Percentiles rank a stretch among this genome's conserved stretches.
phyloP scores from a whole-genome alignment of 2,113 vertebrate genomes.

The Reinhardtius hippoglossoides region DNA sequence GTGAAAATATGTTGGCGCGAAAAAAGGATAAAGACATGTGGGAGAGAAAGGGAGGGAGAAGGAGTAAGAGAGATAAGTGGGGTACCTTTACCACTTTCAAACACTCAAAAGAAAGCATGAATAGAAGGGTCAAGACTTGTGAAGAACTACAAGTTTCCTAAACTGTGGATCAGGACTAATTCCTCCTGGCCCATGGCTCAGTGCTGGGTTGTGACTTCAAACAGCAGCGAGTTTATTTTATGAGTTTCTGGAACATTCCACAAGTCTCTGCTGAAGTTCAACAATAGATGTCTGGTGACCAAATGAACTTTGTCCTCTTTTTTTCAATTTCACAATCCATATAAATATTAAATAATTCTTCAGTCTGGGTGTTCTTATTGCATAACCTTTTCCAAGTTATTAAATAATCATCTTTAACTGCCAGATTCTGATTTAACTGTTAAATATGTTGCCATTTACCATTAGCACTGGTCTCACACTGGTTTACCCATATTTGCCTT shows the following conservation, averaged over 20 bases:
- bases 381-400: conserved; percentile 4
- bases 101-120: conserved; percentile 52
- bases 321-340: conserved; percentile 1
- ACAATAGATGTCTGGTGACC: conserved; percentile 49
- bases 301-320: conserved; percentile 42
- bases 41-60: background rate
- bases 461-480: conserved; percentile 88
- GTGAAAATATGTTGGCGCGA: conserved; percentile 67
- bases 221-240: conserved; percentile 60
- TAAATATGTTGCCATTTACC: conserved; percentile 88
- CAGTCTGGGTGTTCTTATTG: conserved; percentile 3
- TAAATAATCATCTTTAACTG: conserved; percentile 8
- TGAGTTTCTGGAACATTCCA: conserved; percentile 65
- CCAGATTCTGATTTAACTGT: conserved; percentile 30
- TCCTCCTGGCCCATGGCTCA: conserved; percentile 47
- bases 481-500: conserved; percentile 91
- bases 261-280: conserved; percentile 27
- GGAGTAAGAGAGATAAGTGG: conserved; percentile 25
- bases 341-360: background rate
- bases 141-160: conserved; percentile 48
- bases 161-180: conserved; percentile 63
- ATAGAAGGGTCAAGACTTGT: conserved; percentile 33
- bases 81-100: conserved; percentile 42
- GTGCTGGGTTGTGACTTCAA: conserved; percentile 52
- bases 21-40: conserved; percentile 20